These are phyloP conservation scores for Sebastolobus altivelis DNA, from an alignment of 2,797 vertebrate species.

Conservation along the genomic window DNA sequence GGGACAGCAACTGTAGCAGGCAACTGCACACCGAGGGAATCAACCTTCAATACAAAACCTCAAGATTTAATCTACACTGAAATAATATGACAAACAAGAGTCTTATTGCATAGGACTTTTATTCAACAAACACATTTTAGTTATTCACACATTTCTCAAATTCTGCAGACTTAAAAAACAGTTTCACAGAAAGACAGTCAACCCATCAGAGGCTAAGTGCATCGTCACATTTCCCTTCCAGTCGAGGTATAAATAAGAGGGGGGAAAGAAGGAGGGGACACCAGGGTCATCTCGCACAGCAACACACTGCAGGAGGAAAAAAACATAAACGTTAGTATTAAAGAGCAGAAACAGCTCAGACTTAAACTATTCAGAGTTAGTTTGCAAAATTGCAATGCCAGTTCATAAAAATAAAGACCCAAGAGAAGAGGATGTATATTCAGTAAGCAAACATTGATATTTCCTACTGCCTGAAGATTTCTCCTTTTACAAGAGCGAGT, in stretches of 20 bases:
- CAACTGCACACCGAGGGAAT: conserved; percentile 32
- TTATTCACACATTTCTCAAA: conserved; percentile 53
- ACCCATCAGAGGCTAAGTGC: conserved; percentile 20
- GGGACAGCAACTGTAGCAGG: conserved; percentile 78
- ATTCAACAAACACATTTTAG: conserved; percentile 70
- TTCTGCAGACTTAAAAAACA: conserved; percentile 50
- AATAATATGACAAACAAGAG: neutral
- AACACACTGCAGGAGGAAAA: conserved; percentile 67
- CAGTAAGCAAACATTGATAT: neutral
- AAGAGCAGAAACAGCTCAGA: neutral
- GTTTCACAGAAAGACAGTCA: conserved; percentile 26
- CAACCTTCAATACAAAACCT: conserved; percentile 25
- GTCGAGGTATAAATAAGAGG: conserved; percentile 74
- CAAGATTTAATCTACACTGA: neutral
- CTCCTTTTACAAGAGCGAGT: neutral
- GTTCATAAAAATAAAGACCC: neutral
- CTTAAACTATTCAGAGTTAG: no score
- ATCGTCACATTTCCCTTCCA: conserved; percentile 52
- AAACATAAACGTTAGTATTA: neutral
- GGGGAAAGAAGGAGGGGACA: conserved; percentile 10
- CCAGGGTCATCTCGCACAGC: conserved; percentile 47
- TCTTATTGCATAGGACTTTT: conserved; percentile 85
- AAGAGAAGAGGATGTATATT: neutral
- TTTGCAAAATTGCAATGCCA: neutral
- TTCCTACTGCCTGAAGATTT: neutral